Base-by-base conservation (phyloP, 2,797 vertebrate genomes). In the Jordanella pulchra region DNA sequence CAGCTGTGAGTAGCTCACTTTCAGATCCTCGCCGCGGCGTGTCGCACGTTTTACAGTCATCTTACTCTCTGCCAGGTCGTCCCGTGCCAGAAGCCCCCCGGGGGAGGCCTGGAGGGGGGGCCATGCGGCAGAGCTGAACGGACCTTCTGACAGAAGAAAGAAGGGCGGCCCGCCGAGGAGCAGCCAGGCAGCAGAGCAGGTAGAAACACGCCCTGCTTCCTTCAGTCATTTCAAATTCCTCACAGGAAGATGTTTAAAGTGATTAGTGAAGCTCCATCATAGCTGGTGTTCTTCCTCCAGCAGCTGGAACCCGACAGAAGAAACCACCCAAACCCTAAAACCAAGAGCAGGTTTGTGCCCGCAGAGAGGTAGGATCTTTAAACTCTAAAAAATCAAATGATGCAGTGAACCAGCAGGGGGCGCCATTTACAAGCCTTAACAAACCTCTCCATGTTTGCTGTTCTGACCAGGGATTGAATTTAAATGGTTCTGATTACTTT, bases 71-170 rank as follows among this genome's bases (percentile, higher is more conserved):
- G 12, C n/a, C 72, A 93, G 93, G 78, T 87, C 90, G 73, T 66
- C 92, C 32, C 91, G 91, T 90, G 86, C 89, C 27, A 96, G 94
- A 90, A 94, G 90, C 76, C 90, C 94, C 65, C 92, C 91, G 55
- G 79, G 92, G 79, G 95, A 96, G 47, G 79, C 89, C 65, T 89
- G 95, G 79, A 87, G 92, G 63, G 58, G 89, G 67, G 91, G 88
- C 44, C 94, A 91, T 1, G 0, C 73, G 44, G 83, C 90, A 0
- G 95, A 97, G 70, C 93, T 95, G 77, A 96, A 95, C 28, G 95
- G 95, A 67, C 79, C 94, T 0, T 42, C 92, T 76, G 96, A 97
- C 69, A 95, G 96, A 94, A 95, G 94, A 84, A 95, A 92, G 82
- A 95, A 94, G 78, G 84, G 81, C 90, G 93, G 90, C 42, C 1